These are phyloP conservation scores for Caenorhabditis remanei DNA, from an alignment of 1,140 invertebrate species.

Conservation along the genomic window DNA sequence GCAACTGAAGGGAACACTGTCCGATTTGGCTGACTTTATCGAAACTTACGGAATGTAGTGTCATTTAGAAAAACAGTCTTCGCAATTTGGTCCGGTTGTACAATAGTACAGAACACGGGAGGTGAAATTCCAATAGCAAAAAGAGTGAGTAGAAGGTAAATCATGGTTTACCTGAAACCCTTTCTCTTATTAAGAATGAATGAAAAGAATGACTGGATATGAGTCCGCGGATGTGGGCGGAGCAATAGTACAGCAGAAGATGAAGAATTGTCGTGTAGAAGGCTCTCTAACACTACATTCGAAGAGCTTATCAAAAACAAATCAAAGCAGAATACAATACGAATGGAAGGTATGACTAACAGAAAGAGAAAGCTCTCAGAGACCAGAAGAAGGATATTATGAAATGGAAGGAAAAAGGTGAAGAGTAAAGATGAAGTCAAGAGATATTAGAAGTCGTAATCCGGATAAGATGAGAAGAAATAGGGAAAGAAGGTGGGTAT, in stretches of 20 bases:
- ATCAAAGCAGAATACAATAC: not conserved
- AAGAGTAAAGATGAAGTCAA: not conserved
- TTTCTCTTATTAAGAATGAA: not conserved
- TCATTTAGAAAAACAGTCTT: slow-evolving; percentile 24
- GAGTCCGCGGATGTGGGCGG: not conserved
- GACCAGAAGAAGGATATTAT: not conserved
- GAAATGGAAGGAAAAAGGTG: not conserved
- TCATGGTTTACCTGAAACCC: slow-evolving; percentile 16
- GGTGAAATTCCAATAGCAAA: not conserved
- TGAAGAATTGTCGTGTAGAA: not conserved
- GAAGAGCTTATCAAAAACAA: slow-evolving; percentile 48
- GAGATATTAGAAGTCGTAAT: slow-evolving; percentile 20
- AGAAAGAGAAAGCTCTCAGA: not conserved
- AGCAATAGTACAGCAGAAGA: slow-evolving; percentile 28
- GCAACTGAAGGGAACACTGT: not conserved
- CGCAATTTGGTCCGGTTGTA: slow-evolving; percentile 32
- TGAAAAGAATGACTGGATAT: not conserved
- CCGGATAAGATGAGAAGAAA: slow-evolving; percentile 18
- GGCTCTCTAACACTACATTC: slow-evolving; percentile 17
- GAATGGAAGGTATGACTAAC: slow-evolving; percentile 5
- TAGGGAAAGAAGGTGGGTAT: not conserved
- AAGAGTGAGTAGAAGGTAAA: not conserved
- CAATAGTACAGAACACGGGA: not conserved
- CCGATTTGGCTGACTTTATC: not conserved
- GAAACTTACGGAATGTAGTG: slow-evolving; percentile 13